Conservation (phyloP, 2,888 invertebrate species). For the Notocelia uddmanniana region DNA sequence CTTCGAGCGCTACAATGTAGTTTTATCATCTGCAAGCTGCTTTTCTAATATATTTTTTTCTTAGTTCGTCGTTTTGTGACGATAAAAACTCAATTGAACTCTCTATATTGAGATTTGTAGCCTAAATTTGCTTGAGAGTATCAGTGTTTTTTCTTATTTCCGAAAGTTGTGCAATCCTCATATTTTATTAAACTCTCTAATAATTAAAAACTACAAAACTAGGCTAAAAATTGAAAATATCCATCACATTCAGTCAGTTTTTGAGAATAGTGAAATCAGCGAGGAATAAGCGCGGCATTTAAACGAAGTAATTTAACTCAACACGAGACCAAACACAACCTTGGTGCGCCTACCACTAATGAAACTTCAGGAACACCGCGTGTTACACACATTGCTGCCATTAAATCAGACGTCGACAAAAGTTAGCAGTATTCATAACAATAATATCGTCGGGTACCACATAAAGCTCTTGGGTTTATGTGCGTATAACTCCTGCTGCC, state of each 20-base stretch:
- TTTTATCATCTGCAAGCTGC: too few species aligned
- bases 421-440: constrained; percentile 61
- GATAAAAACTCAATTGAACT: too few species aligned
- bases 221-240: too few species aligned
- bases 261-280: background rate
- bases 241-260: background rate
- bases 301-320: constrained; percentile 21
- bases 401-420: constrained; percentile 57
- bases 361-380: constrained; percentile 37
- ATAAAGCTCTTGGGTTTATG: constrained; percentile 66
- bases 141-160: too few species aligned
- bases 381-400: constrained; percentile 49
- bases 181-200: too few species aligned
- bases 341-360: constrained; percentile 42
- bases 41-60: too few species aligned
- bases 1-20: too few species aligned
- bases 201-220: too few species aligned
- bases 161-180: too few species aligned
- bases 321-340: constrained; percentile 8
- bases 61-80: too few species aligned
- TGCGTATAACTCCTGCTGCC: constrained; percentile 60
- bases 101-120: too few species aligned
- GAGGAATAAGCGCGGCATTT: background rate
- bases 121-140: too few species aligned
- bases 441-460: constrained; percentile 62